Conservation (phyloP, 2,113 vertebrate genomes). For the Labrus mixtus region DNA sequence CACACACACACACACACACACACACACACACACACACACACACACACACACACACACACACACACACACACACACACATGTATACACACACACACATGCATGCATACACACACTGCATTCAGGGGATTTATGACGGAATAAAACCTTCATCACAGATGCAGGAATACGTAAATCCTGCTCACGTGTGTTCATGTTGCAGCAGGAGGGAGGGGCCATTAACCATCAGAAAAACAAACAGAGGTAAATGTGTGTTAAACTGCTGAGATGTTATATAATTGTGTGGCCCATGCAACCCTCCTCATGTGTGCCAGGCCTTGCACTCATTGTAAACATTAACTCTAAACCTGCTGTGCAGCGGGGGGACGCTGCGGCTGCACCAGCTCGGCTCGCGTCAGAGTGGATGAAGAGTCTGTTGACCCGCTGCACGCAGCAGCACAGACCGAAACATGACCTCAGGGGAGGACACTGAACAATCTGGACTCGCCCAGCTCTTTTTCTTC, state of each 20-base stretch:
- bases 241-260: slow-evolving; percentile 28
- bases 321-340: not conserved
- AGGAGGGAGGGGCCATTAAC: slow-evolving; percentile 32
- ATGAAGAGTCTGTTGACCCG: slow-evolving; percentile 22
- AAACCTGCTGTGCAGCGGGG: slow-evolving; percentile 15
- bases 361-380: slow-evolving; percentile 1
- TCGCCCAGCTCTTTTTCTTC: not conserved
- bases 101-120: not conserved
- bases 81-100: too few species aligned
- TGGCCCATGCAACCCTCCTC: slow-evolving; percentile 9
- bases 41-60: too few species aligned
- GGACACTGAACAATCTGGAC: slow-evolving; percentile 25
- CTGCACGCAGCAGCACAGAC: slow-evolving; percentile 25
- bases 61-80: not conserved
- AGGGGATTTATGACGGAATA: slow-evolving; percentile 75
- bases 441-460: slow-evolving; percentile 32
- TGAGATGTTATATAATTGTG: slow-evolving; percentile 56
- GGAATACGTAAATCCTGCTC: slow-evolving; percentile 70
- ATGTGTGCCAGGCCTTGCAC: slow-evolving; percentile 28
- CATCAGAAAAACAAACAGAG: slow-evolving; percentile 20
- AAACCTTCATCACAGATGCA: slow-evolving; percentile 76
- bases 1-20: slow-evolving; percentile 8
- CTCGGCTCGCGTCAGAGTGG: slow-evolving; percentile 19
- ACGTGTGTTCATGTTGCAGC: slow-evolving; percentile 42
- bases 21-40: too few species aligned